These are phyloP conservation scores for Nycticryphes semicollaris DNA, from an alignment of 2,113 vertebrate genomes.

Conservation along the genomic window DNA sequence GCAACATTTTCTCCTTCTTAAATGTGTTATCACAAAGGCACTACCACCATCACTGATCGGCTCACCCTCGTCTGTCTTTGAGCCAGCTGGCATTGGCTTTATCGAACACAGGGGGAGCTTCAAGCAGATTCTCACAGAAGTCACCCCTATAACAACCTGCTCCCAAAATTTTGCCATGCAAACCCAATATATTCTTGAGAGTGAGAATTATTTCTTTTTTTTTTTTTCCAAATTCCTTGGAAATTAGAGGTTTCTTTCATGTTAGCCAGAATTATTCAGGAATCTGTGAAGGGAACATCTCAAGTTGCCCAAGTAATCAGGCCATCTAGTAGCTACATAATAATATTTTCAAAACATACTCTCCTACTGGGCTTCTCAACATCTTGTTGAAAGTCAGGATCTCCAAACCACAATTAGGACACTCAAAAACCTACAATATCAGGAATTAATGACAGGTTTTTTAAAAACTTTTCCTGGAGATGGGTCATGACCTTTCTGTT, in stretches of 20 bases:
- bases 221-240: background rate
- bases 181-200: background rate
- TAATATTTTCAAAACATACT: background rate
- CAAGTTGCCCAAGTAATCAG: background rate
- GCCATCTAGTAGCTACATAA: background rate
- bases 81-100: background rate
- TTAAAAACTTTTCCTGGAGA: background rate
- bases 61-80: background rate
- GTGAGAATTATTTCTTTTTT: background rate
- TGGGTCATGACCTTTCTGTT: background rate
- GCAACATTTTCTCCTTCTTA: background rate
- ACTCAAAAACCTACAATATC: background rate
- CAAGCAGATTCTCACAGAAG: background rate
- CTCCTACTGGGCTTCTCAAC: background rate
- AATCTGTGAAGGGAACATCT: background rate
- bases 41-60: background rate
- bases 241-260: background rate
- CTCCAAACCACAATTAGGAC: background rate
- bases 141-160: background rate
- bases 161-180: background rate
- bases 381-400: background rate
- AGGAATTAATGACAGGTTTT: background rate
- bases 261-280: background rate
- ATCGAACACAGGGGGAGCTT: background rate
- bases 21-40: background rate